These are phyloP conservation scores for Telenomus remus DNA, from an alignment of 1,140 invertebrate species.

Conservation along the genomic window DNA sequence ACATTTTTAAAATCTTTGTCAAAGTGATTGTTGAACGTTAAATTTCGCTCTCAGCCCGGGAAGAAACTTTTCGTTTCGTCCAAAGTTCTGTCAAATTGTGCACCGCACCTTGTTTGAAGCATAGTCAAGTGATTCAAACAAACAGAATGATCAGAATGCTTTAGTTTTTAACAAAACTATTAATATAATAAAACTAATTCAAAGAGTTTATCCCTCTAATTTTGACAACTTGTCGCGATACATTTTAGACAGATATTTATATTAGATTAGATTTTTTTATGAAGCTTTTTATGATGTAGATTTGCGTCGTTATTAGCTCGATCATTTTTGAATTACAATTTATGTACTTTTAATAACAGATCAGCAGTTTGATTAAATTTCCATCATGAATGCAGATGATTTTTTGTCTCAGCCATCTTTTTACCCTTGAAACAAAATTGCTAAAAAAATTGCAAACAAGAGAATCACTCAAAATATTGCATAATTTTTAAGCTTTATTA, in stretches of 20 bases:
- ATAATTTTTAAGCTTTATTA: too few species aligned
- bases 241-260: constrained; percentile 16
- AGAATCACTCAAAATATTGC: too few species aligned
- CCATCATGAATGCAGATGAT: constrained; percentile 13
- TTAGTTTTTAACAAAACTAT: not conserved
- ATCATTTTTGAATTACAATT: constrained; percentile 26
- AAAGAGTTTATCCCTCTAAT: not conserved
- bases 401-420: constrained; percentile 7
- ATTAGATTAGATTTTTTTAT: constrained; percentile 33
- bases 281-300: constrained; percentile 32
- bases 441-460: too few species aligned
- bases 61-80: constrained; percentile 2
- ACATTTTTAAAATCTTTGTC: too few species aligned
- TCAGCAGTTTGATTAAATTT: constrained; percentile 23
- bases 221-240: constrained; percentile 9
- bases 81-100: constrained; percentile 2
- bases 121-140: constrained; percentile 3
- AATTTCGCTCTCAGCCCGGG: not conserved
- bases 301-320: constrained; percentile 16
- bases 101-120: constrained; percentile 6
- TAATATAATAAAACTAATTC: constrained; percentile 15
- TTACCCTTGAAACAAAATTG: constrained; percentile 3
- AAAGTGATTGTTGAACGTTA: too few species aligned
- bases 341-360: constrained; percentile 22
- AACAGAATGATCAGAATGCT: not conserved